phyloP scores from a whole-genome alignment of 2,797 vertebrate species.

The Chrosomus eos region DNA sequence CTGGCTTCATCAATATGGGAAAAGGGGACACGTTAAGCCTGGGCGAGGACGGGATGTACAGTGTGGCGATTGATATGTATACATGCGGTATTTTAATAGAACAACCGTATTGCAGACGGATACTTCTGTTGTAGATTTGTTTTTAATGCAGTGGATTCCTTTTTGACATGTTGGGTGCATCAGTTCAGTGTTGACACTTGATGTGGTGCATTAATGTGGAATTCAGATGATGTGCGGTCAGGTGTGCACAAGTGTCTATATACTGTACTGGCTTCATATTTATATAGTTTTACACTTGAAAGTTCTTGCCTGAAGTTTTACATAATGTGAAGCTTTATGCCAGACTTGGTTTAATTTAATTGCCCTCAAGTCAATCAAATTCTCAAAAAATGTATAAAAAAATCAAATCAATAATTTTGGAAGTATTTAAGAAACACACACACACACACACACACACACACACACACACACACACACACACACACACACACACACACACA shows the following conservation, averaged over 20 bases:
- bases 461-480: too few species aligned
- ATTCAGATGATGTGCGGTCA: background rate
- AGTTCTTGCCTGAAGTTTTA: background rate
- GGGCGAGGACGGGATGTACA: background rate
- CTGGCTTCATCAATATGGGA: constrained; percentile 10
- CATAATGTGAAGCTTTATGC: too few species aligned
- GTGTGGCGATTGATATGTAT: background rate
- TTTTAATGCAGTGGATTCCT: background rate
- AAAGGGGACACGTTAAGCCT: background rate
- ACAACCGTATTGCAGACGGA: background rate
- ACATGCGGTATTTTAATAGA: background rate
- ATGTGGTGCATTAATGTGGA: background rate
- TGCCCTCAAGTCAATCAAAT: too few species aligned
- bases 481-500: too few species aligned
- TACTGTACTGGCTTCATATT: background rate
- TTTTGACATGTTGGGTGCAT: background rate
- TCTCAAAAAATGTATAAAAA: too few species aligned
- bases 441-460: too few species aligned
- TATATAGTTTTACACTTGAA: background rate
- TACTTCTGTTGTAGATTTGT: background rate
- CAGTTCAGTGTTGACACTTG: background rate
- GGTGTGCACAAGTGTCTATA: background rate
- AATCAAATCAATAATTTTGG: too few species aligned
- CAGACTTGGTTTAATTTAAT: too few species aligned
- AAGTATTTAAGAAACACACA: too few species aligned